Evolutionary conservation across 2,113 vertebrate genomes (phyloP), one percentile per base, ranked within the genome.

Genomic region (Xenopus tropicalis): DNA sequence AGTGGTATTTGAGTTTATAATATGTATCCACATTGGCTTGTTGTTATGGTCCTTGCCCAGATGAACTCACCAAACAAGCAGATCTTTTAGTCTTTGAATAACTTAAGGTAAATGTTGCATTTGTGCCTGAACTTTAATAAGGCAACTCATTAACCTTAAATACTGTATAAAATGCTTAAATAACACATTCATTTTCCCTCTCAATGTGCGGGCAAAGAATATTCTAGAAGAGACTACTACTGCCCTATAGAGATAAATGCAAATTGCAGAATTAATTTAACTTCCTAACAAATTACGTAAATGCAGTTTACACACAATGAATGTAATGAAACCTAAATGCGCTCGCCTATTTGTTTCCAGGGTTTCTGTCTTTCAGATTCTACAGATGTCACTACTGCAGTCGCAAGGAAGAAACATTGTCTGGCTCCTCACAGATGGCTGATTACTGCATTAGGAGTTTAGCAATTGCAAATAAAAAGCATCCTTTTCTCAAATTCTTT

Each of bases 341-440:
- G 54, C 57, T 73, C 57, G 71, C 44, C 29, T 51, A 48, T 59
- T 73, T 66, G 51, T 59, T 56, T 61, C 22, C 71, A 57, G 19
- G 63, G 71, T 44, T 25, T 59, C 62, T 64, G 56, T 66, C 52
- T 73, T 57, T 66, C 22, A 48, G 11, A 57, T 66, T 66, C 61
- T 66, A 56, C 62, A 72, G 71, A 58, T 72, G 71, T 58, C 61
- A 73, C 43, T 48, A 16, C 1, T 57, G 48, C 20, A 21, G 19
- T 66, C 61, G 21, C 14, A 73, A 57, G 52, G 51, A 66, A 63
- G 71, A 72, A 72, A 54, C 71, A 66, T 66, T 72, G 71, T 46
- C 62, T 66, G 52, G 14, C 69, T 42, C 22, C 62, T 58, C 54
- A 72, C 71, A 72, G 71, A 65, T 72, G 71, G 61, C 71, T 72